These are phyloP conservation scores for Epizoanthus illoricatus DNA, from an alignment of 92 coral and sea anemone genomes.

Conservation along the genomic window DNA sequence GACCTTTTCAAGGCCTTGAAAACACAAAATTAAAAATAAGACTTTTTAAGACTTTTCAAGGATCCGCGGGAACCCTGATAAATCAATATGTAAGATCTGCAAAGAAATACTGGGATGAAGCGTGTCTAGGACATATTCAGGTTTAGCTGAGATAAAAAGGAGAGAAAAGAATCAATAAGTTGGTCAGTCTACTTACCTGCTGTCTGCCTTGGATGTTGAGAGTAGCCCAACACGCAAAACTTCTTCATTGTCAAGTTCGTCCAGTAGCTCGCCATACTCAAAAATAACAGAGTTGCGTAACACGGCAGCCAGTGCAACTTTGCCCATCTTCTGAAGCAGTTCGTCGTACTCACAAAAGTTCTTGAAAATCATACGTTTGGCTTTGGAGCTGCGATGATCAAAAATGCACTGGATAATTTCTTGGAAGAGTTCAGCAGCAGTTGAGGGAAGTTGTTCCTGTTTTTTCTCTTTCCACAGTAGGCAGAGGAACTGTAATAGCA, in stretches of 20 bases:
- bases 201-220: conserved; percentile 18
- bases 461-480: conserved; percentile 36
- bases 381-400: neutral
- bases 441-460: neutral
- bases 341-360: conserved; percentile 8
- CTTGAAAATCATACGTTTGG: neutral
- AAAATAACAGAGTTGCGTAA: conserved; percentile 29
- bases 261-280: conserved; percentile 38
- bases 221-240: conserved; percentile 30
- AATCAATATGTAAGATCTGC: too few species aligned
- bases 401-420: conserved; percentile 29
- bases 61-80: too few species aligned
- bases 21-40: too few species aligned
- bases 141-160: too few species aligned
- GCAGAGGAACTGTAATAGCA: conserved; percentile 40
- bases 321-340: conserved; percentile 25
- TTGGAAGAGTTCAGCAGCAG: conserved; percentile 14
- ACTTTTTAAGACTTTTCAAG: too few species aligned
- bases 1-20: too few species aligned
- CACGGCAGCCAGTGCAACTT: conserved; percentile 42
- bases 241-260: conserved; percentile 1
- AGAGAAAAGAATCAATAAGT: neutral
- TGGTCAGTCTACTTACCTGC: neutral
- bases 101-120: too few species aligned
- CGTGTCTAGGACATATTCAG: too few species aligned